phyloP scores from a whole-genome alignment of 2,797 vertebrate species.

The Myotis planiceps region DNA sequence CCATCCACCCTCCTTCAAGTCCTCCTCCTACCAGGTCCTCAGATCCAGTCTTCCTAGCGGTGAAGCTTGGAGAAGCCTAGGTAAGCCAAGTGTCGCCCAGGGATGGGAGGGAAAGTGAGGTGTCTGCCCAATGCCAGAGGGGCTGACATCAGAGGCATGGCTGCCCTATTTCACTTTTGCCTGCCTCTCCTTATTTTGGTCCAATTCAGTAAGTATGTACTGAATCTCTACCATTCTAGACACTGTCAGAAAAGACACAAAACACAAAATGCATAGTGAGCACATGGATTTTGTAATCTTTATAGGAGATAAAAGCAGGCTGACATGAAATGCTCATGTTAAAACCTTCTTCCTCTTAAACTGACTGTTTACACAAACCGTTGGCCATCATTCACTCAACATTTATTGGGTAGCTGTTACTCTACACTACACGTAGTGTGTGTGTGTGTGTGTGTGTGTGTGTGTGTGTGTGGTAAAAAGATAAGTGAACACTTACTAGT shows the following conservation, averaged over 20 bases:
- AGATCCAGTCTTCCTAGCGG: slow-evolving; percentile 38
- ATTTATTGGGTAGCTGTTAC: background rate
- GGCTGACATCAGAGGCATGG: background rate
- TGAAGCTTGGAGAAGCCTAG: slow-evolving; percentile 27
- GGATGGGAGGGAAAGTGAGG: background rate
- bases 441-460: background rate
- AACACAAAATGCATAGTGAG: background rate
- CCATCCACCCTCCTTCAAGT: background rate
- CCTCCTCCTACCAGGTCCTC: background rate
- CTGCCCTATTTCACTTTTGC: background rate
- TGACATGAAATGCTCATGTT: background rate
- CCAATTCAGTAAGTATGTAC: background rate
- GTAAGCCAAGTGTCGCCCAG: background rate
- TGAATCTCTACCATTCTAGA: background rate
- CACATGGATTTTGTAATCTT: background rate
- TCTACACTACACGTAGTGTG: background rate
- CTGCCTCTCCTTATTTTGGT: background rate
- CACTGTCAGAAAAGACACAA: background rate
- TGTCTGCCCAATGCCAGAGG: slow-evolving; percentile 41
- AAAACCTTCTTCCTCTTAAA: background rate
- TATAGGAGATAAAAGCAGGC: background rate
- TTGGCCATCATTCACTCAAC: background rate
- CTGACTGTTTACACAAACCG: background rate
- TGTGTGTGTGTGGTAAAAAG: background rate
- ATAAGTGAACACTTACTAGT: background rate